phyloP scores from a whole-genome alignment of 2,113 vertebrate species.

The Laterallus jamaicensis region DNA sequence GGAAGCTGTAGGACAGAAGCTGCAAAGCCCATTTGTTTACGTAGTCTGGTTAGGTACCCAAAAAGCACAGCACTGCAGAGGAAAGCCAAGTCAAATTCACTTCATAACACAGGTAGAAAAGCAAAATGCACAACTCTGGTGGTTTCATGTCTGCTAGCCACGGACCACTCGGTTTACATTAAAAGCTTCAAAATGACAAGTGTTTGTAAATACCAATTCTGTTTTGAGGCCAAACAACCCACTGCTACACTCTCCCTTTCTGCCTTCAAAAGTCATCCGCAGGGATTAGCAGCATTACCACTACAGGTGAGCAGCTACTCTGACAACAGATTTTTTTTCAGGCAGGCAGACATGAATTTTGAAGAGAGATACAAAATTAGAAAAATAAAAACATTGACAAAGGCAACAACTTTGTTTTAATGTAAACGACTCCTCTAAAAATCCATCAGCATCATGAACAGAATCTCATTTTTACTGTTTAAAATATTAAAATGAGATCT shows the following conservation, averaged over 20 bases:
- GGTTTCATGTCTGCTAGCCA: conserved; percentile 60
- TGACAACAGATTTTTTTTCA: background rate
- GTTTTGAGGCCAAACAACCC: background rate
- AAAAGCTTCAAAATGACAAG: background rate
- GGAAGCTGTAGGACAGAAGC: background rate
- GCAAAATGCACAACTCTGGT: conserved; percentile 9
- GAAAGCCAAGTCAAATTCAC: conserved; percentile 59
- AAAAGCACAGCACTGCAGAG: conserved; percentile 64
- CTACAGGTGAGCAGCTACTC: background rate
- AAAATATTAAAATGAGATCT: conserved; percentile 62
- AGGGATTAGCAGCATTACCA: background rate
- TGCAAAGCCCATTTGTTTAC: background rate
- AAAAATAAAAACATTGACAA: background rate
- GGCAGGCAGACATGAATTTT: conserved; percentile 63
- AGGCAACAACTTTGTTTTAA: background rate
- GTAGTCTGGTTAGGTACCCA: conserved; percentile 32
- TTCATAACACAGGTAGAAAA: conserved; percentile 51
- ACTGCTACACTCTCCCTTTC: background rate
- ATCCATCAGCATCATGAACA: background rate
- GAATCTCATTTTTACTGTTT: conserved; percentile 62
- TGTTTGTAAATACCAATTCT: background rate
- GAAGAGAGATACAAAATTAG: conserved; percentile 4
- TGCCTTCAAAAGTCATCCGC: background rate
- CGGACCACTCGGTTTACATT: background rate
- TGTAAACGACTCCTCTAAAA: background rate